Evolutionary conservation across 2,113 vertebrate species (phyloP), one percentile per base, ranked within the genome.

Genomic region (Blennius ocellaris): DNA sequence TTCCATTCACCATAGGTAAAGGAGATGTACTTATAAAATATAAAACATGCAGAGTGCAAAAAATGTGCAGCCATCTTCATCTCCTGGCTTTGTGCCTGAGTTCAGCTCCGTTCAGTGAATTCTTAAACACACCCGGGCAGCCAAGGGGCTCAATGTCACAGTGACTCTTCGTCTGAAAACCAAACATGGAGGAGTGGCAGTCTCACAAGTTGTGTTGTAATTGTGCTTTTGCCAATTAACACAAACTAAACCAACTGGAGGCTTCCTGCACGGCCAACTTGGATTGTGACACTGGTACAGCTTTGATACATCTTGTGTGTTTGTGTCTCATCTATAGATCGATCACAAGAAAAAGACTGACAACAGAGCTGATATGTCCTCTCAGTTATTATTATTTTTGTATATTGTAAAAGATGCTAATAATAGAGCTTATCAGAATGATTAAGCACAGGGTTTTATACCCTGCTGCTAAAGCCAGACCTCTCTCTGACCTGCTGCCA

Each of bases 71-170:
- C 55, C 41, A 17, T 58, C 49, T 59, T 49, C 47, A 50, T 61
- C 39, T 64, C 50, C 67, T 76, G 82, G 73, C 67, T 73, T 56
- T 5, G n/a, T 60, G 81, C 71, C 77, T 3, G 4, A 74, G 14
- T 80, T 58, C n/a, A 62, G 48, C 40, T 63, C n/a, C 36, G 62
- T 54, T 59, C 40, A 64, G 8, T 44, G 7, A 78, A 69, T 73
- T 74, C 50, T 71, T 76, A 74, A 71, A 73, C 78, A 84, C 43
- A 76, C 49, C 63, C 53, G 47, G 74, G 38, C 60, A 67, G 64
- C 63, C 17, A 7, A 43, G 36, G 49, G 43, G 11, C 72, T 77
- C 61, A 80, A 69, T 47, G 76, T 73, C 70, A 78, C 56, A 16
- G 16, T 39, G 66, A 78, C 60, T 59, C 55, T 60, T 63, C 73